Evolutionary conservation across 2,797 vertebrate species (phyloP).

Genomic region (Hypotaenidia okinawae): DNA sequence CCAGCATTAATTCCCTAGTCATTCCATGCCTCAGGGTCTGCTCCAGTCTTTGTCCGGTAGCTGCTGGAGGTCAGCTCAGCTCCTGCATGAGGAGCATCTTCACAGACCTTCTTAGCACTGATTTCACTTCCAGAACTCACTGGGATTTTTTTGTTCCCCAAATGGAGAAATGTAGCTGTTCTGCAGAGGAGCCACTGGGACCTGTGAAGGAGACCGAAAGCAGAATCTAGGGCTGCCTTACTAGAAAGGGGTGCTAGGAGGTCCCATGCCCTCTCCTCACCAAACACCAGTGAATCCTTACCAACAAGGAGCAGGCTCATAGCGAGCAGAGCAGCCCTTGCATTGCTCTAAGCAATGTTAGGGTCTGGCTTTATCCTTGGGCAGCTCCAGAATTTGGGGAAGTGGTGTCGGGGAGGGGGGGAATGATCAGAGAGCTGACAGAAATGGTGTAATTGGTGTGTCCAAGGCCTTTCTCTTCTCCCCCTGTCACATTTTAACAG

Average conservation of each 20-base stretch:
- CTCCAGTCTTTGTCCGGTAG: neutral
- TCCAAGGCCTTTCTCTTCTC: slow-evolving; percentile 23
- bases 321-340: neutral
- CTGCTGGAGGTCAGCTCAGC: neutral
- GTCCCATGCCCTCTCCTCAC: neutral
- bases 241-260: neutral
- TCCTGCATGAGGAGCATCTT: neutral
- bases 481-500: slow-evolving; percentile 9
- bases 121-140: neutral
- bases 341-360: neutral
- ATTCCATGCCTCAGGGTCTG: neutral
- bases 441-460: slow-evolving; percentile 7
- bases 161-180: neutral
- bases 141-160: neutral
- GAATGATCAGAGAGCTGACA: slow-evolving; percentile 20
- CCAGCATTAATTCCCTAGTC: neutral
- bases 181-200: neutral
- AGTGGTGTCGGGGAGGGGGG: neutral
- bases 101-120: neutral
- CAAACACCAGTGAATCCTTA: neutral
- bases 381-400: slow-evolving; percentile 1
- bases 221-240: neutral
- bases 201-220: neutral
- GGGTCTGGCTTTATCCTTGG: slow-evolving; percentile 2
- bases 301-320: neutral